Conservation (phyloP, 2,888 invertebrate genomes). For the Cheilosia vernalis region DNA sequence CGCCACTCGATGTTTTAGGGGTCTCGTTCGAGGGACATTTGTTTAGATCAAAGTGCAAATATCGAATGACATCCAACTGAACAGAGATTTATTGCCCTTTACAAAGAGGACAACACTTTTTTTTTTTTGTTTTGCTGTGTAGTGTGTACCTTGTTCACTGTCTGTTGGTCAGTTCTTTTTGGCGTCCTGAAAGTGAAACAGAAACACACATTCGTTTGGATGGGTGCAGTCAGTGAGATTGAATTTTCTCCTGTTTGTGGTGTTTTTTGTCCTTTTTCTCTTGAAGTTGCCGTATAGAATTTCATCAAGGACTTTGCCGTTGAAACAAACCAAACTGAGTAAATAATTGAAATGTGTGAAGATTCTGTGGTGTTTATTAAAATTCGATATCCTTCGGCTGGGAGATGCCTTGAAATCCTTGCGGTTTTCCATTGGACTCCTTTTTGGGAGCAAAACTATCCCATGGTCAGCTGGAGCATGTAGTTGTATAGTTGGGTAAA, state of each 20-base stretch:
- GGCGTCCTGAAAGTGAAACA: constrained; percentile 15
- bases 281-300: neutral
- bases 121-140: neutral
- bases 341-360: constrained; percentile 73
- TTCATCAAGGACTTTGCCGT: constrained; percentile 25
- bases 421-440: constrained; percentile 51
- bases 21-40: constrained; percentile 63
- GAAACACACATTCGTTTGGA: constrained; percentile 30
- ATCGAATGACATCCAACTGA: constrained; percentile 70
- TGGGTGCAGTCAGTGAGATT: constrained; percentile 33
- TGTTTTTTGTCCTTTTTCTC: constrained; percentile 12
- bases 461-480: constrained; percentile 21
- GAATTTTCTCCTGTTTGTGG: neutral
- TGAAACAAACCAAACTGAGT: constrained; percentile 3
- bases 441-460: constrained; percentile 47
- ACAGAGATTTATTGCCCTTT: constrained; percentile 71
- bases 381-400: constrained; percentile 63
- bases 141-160: neutral
- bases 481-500: constrained; percentile 18
- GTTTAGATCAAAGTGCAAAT: constrained; percentile 75
- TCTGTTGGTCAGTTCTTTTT: neutral
- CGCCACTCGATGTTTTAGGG: constrained; percentile 28
- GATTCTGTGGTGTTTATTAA: constrained; percentile 71
- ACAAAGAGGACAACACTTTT: constrained; percentile 33
- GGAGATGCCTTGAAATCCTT: constrained; percentile 51